Conservation (phyloP, 2,888 invertebrate genomes). For the Drosophila antonietae region DNA sequence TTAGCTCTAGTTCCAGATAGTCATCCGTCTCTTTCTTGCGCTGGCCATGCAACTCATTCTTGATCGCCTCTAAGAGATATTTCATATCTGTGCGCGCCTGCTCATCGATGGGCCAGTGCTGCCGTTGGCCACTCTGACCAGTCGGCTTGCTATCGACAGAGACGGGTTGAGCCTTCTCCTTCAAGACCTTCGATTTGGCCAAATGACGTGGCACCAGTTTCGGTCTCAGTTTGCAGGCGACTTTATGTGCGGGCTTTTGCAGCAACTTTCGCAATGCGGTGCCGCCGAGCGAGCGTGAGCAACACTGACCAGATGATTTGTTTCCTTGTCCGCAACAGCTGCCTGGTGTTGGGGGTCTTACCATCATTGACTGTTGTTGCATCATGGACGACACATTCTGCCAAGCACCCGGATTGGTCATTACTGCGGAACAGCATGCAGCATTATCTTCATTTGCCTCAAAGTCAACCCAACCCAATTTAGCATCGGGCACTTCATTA, state of each 20-base stretch:
- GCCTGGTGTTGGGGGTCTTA: not conserved
- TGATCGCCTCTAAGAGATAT: slow-evolving; percentile 56
- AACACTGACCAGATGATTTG: not conserved
- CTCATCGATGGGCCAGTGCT: slow-evolving; percentile 3
- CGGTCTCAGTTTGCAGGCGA: slow-evolving; percentile 19
- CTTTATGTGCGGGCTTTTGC: slow-evolving; percentile 7
- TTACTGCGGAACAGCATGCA: not conserved
- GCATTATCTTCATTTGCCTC: not conserved
- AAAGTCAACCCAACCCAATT: slow-evolving; percentile 62
- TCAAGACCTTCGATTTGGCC: not conserved
- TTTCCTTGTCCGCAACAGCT: slow-evolving; percentile 1
- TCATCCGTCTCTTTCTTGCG: slow-evolving; percentile 45
- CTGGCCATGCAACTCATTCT: slow-evolving; percentile 73
- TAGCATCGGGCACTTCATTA: slow-evolving; percentile 58
- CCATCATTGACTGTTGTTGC: not conserved
- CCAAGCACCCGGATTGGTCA: slow-evolving; percentile 6
- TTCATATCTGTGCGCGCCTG: slow-evolving; percentile 30
- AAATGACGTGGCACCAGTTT: slow-evolving; percentile 35
- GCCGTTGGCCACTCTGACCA: not conserved
- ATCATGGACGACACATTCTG: slow-evolving; percentile 24
- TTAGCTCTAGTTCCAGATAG: slow-evolving; percentile 74
- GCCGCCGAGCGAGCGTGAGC: slow-evolving; percentile 30
- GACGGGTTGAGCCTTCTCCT: not conserved
- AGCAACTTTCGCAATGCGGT: not conserved
- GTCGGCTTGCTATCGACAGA: not conserved